Evolutionary conservation across 2,113 vertebrate species (phyloP).

Genomic region (Sceloporus tristichus): DNA sequence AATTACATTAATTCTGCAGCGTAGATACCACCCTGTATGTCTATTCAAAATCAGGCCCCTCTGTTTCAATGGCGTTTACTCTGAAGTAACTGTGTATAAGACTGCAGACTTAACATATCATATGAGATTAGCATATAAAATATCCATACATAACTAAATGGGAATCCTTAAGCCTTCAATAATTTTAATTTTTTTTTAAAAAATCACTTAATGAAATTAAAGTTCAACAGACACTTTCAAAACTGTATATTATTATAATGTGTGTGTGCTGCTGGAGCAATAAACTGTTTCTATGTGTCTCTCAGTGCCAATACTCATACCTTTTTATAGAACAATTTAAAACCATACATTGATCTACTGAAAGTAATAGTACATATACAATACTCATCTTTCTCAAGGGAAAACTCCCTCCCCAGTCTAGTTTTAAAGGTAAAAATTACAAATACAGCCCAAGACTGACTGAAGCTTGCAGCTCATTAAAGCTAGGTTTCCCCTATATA

Average conservation of each 20-base stretch:
- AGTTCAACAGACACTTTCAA: conserved; percentile 15
- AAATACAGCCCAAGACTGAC: conserved; percentile 85
- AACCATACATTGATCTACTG: conserved; percentile 86
- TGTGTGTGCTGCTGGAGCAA: conserved; percentile 36
- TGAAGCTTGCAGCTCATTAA: conserved; percentile 89
- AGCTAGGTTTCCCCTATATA: conserved; percentile 93
- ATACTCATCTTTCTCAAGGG: conserved; percentile 77
- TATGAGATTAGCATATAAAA: not conserved
- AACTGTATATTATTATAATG: conserved; percentile 26
- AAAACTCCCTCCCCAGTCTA: conserved; percentile 81
- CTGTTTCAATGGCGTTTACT: not conserved
- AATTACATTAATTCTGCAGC: no score
- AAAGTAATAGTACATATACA: conserved; percentile 87
- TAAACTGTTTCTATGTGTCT: conserved; percentile 33
- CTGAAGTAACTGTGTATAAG: not conserved
- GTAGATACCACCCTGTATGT: not conserved
- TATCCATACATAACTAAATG: not conserved
- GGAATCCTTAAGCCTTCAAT: not conserved
- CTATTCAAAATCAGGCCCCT: not conserved
- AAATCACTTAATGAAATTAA: conserved; percentile 26
- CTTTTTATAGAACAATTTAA: conserved; percentile 75
- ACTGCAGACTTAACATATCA: not conserved
- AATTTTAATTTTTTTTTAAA: not conserved
- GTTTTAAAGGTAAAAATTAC: conserved; percentile 90
- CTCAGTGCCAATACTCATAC: conserved; percentile 53